Evolutionary conservation across 2,797 vertebrate genomes (phyloP).

Genomic region (Zalophus californianus): DNA sequence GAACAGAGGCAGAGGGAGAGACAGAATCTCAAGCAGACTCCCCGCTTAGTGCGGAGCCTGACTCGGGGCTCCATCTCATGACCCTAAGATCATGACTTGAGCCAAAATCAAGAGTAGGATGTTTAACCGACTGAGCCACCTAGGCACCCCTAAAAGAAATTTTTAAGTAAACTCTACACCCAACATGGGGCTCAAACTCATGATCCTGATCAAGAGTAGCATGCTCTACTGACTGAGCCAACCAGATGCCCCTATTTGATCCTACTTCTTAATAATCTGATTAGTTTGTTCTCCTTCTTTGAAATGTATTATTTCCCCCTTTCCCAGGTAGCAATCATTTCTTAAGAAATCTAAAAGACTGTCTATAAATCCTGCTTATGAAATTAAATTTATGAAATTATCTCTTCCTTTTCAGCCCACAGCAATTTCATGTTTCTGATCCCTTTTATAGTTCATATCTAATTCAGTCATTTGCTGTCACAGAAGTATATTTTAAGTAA

Average conservation of each 20-base stretch:
- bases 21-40: not conserved
- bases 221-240: not conserved
- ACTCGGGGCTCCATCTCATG: not conserved
- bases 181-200: not conserved
- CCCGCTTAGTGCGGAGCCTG: not conserved
- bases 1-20: not conserved
- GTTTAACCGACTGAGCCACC: not conserved
- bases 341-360: constrained; percentile 41
- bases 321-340: not conserved
- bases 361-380: not conserved
- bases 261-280: not conserved
- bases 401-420: not conserved
- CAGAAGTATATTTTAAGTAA: constrained; percentile 49
- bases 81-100: not conserved
- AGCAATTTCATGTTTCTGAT: not conserved
- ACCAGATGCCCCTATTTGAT: not conserved
- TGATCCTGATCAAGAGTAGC: not conserved
- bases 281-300: not conserved
- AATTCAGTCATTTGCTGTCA: not conserved
- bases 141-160: not conserved
- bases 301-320: not conserved
- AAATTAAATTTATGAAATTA: not conserved
- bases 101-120: not conserved
- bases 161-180: not conserved
- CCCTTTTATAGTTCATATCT: not conserved